Percentiles rank a stretch among this genome's conserved stretches.
Evolutionary conservation across 2,113 vertebrate species (phyloP).

Genomic region (Alosa alosa): DNA sequence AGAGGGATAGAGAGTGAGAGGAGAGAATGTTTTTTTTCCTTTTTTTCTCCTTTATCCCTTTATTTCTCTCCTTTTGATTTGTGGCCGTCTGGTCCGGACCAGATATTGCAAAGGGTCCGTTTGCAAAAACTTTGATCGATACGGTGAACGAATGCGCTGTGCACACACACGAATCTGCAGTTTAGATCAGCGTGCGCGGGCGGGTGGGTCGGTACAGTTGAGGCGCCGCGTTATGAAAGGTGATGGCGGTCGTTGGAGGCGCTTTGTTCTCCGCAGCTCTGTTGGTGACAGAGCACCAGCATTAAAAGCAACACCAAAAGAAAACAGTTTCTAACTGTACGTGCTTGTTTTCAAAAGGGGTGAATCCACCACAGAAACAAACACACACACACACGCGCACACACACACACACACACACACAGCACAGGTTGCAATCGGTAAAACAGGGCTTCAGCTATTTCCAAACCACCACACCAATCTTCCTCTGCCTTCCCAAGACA

Average conservation of each 20-base stretch:
- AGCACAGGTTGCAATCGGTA: neutral
- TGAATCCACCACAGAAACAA: neutral
- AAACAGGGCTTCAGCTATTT: slow-evolving; percentile 21
- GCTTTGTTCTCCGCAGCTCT: slow-evolving; percentile 25
- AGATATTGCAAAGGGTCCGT: slow-evolving; percentile 38
- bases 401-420: slow-evolving; percentile 20
- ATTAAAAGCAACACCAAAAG: slow-evolving; percentile 30
- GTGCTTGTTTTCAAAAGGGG: slow-evolving; percentile 6
- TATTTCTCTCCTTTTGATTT: slow-evolving; percentile 46
- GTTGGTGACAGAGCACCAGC: slow-evolving; percentile 25
- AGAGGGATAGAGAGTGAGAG: neutral
- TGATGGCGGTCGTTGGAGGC: slow-evolving; percentile 45
- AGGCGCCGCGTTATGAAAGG: slow-evolving; percentile 49
- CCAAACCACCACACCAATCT: neutral
- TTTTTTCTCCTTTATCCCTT: neutral
- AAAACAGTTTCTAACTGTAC: slow-evolving; percentile 6
- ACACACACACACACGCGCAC: slow-evolving; percentile 8
- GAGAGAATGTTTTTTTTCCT: neutral
- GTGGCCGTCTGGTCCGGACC: slow-evolving; percentile 32
- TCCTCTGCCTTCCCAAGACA: neutral
- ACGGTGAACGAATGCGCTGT: slow-evolving; percentile 48
- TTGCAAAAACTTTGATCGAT: slow-evolving; percentile 51
- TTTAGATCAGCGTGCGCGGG: slow-evolving; percentile 30
- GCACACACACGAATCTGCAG: slow-evolving; percentile 41
- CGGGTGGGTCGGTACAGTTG: slow-evolving; percentile 1